These are phyloP conservation scores for Tenodera sinensis DNA, from an alignment of 2,888 invertebrate genomes.

Conservation along the genomic window DNA sequence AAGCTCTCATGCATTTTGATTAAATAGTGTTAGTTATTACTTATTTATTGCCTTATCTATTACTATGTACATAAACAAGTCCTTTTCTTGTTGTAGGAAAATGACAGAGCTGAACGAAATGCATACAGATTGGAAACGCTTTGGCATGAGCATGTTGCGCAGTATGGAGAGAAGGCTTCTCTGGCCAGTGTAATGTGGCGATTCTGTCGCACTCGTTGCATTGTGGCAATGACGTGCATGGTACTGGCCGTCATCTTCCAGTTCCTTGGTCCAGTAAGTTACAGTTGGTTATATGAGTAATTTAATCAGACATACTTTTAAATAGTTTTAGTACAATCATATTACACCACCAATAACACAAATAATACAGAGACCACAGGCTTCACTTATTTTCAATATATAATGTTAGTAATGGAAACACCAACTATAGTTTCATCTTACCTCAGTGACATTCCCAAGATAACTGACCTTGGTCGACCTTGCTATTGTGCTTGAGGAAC, in stretches of 20 bases:
- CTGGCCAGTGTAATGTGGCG: constrained; percentile 40
- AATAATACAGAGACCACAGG: too few species aligned
- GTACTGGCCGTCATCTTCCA: constrained; percentile 39
- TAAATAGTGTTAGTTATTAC: too few species aligned
- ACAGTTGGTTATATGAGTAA: neutral
- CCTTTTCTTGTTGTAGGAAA: constrained; percentile 11
- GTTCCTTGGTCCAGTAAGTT: constrained; percentile 45
- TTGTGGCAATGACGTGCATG: constrained; percentile 40
- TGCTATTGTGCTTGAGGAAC: too few species aligned
- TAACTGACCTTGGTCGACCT: too few species aligned
- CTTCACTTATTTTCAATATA: too few species aligned
- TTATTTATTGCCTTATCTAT: too few species aligned
- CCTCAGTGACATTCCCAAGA: too few species aligned
- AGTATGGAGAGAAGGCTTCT: constrained; percentile 40
- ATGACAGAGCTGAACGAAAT: constrained; percentile 34
- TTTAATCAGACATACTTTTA: neutral
- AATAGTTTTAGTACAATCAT: neutral
- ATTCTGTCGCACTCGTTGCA: constrained; percentile 41
- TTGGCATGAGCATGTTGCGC: constrained; percentile 43
- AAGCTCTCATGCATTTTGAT: too few species aligned
- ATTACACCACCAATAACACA: too few species aligned
- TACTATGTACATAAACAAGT: too few species aligned
- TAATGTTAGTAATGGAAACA: too few species aligned
- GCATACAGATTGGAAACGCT: constrained; percentile 39
- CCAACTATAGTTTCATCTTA: too few species aligned